These are phyloP conservation scores for Danaus melanippus DNA, from an alignment of 1,140 invertebrate species.

Conservation along the genomic window DNA sequence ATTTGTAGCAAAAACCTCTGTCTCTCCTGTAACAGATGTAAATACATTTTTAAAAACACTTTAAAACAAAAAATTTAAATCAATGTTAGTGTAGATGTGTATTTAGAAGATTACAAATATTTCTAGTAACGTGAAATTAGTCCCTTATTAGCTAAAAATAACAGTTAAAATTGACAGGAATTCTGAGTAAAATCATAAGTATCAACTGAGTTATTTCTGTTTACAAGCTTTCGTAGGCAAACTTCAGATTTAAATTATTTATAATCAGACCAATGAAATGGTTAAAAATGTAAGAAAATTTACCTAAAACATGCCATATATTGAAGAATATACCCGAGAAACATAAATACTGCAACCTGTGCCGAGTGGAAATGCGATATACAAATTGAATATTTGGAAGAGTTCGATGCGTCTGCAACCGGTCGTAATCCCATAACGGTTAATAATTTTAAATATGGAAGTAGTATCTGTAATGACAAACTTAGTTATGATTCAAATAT, in stretches of 20 bases:
- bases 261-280: too few relatives aligned
- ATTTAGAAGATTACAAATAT: too few relatives aligned
- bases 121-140: too few relatives aligned
- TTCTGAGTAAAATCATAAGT: too few relatives aligned
- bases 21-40: conserved; percentile 74
- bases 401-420: conserved; percentile 74
- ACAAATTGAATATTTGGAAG: conserved; percentile 72
- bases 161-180: too few relatives aligned
- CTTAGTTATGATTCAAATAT: too few relatives aligned
- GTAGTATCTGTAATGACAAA: conserved; percentile 74
- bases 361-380: conserved; percentile 79
- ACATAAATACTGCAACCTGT: conserved; percentile 77
- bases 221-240: too few relatives aligned
- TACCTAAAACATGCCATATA: conserved; percentile 84
- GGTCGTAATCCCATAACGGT: conserved; percentile 82
- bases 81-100: too few relatives aligned
- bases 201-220: too few relatives aligned
- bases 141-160: too few relatives aligned
- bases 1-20: conserved; percentile 78
- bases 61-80: too few relatives aligned
- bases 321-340: conserved; percentile 81
- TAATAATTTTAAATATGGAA: conserved; percentile 81
- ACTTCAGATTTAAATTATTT: too few relatives aligned
- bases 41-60: conserved; percentile 4
- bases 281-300: conserved; percentile 4